Conservation (phyloP, 2,797 vertebrate species). For the Ptychobarbus kaznakovi region DNA sequence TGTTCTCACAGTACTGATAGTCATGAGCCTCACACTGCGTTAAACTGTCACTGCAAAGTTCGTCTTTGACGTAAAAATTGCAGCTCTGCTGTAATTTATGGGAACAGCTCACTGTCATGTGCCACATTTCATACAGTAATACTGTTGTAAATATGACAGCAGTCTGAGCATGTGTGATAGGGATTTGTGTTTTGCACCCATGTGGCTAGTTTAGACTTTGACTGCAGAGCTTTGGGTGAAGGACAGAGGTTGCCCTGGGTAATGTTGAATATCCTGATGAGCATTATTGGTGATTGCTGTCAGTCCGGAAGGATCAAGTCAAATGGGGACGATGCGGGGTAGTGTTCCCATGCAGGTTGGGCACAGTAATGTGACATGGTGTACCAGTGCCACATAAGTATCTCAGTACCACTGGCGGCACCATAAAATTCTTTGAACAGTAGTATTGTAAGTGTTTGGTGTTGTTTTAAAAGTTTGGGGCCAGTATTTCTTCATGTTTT, state of each 20-base stretch:
- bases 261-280: conserved; percentile 20
- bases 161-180: neutral
- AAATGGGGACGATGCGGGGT: neutral
- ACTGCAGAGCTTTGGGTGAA: conserved; percentile 18
- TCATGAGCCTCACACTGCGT: neutral
- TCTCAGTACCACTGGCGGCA: neutral
- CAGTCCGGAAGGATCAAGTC: neutral
- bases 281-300: neutral
- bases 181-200: neutral
- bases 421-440: neutral
- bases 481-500: no score
- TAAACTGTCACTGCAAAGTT: neutral
- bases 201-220: conserved; percentile 8
- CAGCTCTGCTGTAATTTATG: neutral
- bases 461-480: neutral
- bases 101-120: neutral
- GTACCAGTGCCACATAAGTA: neutral
- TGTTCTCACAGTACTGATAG: neutral
- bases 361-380: neutral
- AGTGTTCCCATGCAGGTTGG: neutral
- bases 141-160: neutral
- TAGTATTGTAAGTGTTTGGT: neutral
- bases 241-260: conserved; percentile 7
- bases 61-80: neutral
- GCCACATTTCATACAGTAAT: neutral